Evolutionary conservation across 2,888 invertebrate genomes (phyloP).

Genomic region (Aspidiotus destructor): DNA sequence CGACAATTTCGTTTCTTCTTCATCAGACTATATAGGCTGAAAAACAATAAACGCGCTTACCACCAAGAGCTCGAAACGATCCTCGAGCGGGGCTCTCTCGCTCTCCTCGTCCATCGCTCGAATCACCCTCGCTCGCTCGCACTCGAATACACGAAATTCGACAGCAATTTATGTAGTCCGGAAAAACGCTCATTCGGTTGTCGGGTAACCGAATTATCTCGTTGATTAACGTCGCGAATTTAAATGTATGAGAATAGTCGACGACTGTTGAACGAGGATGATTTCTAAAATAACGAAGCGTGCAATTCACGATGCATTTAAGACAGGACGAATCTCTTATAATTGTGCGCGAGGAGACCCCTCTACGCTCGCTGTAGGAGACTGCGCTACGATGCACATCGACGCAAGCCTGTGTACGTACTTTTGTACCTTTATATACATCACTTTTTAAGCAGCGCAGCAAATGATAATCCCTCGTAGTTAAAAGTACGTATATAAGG

Average conservation of each 20-base stretch:
- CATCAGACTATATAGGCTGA: too few species aligned
- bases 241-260: too few species aligned
- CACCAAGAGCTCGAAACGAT: too few species aligned
- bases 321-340: slow-evolving; percentile 7
- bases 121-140: too few species aligned
- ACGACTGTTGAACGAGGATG: slow-evolving; percentile 8
- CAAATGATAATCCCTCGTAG: slow-evolving; percentile 29
- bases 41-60: too few species aligned
- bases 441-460: slow-evolving; percentile 22
- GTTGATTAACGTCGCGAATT: slow-evolving; percentile 25
- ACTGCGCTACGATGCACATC: not conserved
- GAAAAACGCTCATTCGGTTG: slow-evolving; percentile 2
- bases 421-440: slow-evolving; percentile 15
- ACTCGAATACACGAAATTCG: too few species aligned
- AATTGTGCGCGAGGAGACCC: slow-evolving; percentile 16
- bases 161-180: not conserved
- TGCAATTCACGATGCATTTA: slow-evolving; percentile 29
- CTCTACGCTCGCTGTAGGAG: not conserved
- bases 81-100: too few species aligned
- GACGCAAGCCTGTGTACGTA: too few species aligned
- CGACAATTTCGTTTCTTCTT: too few species aligned
- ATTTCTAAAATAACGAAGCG: slow-evolving; percentile 26
- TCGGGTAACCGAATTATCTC: slow-evolving; percentile 26
- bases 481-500: slow-evolving; percentile 19
- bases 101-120: too few species aligned